phyloP scores from a whole-genome alignment of 1,140 invertebrate genomes.

The Arion vulgaris region DNA sequence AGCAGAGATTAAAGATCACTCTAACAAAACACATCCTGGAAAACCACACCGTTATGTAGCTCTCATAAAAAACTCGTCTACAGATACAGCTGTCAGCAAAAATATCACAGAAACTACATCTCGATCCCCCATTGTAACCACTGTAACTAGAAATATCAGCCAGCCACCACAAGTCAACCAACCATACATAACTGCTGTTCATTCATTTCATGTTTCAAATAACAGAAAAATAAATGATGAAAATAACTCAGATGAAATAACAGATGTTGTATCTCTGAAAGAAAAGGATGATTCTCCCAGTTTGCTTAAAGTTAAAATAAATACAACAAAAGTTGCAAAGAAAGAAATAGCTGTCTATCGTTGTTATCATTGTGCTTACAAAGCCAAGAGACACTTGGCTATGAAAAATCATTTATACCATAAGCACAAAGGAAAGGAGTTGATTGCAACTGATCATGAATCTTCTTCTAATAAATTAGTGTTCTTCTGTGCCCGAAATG shows the following conservation, averaged over 20 bases:
- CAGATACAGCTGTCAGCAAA: slow-evolving; percentile 28
- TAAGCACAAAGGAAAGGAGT: slow-evolving; percentile 54
- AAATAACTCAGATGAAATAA: neutral
- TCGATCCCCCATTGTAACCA: slow-evolving; percentile 10
- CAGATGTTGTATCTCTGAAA: slow-evolving; percentile 45
- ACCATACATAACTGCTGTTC: no score
- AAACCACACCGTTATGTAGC: slow-evolving; percentile 64
- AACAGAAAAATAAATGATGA: slow-evolving; percentile 39
- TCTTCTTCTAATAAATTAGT: slow-evolving; percentile 55
- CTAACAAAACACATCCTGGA: slow-evolving; percentile 53
- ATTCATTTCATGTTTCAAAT: neutral
- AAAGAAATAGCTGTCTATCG: slow-evolving; percentile 47
- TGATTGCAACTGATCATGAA: slow-evolving; percentile 59
- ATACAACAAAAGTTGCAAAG: neutral
- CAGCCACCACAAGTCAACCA: neutral
- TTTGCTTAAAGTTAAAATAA: slow-evolving; percentile 18
- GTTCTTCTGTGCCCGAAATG: slow-evolving; percentile 60
- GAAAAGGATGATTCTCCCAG: slow-evolving; percentile 51
- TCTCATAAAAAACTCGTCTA: slow-evolving; percentile 55
- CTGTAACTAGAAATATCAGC: neutral
- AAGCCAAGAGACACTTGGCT: slow-evolving; percentile 39
- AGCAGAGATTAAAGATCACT: slow-evolving; percentile 61
- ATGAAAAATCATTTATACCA: slow-evolving; percentile 49
- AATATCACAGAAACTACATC: neutral
- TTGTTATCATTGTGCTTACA: slow-evolving; percentile 63